Evolutionary conservation across 2,888 invertebrate species (phyloP), one percentile per base, ranked within the genome.

Genomic region (Chouioia cunea): DNA sequence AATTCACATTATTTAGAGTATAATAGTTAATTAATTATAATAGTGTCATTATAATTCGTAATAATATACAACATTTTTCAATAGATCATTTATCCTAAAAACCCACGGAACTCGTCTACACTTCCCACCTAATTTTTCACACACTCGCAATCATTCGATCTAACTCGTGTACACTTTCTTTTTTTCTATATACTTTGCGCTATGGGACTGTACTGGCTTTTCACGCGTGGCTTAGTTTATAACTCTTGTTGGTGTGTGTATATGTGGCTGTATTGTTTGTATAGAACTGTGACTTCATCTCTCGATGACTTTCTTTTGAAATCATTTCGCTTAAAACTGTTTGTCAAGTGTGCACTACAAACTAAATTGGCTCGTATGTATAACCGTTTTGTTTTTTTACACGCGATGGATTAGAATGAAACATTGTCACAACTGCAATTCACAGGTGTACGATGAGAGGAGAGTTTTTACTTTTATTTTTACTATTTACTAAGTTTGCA

Each of bases 21-120:
- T 83, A 82, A 84, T 83, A 82, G 83, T 82, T 80, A 80, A 80
- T 84, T 84, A 83, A 84, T 85, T 84, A 83, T 84, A 82, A 85
- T 85, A 83, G 83, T 84, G 80, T 84, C 83, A 85, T 84, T 85
- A 85, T 84, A 85, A 84, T 85, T 83, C 84, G 79, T 85, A 84
- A 83, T 85, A 85, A 85, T 85, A 85, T 84, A 85, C 85, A 85
- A 85, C 85, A 84, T 85, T 84, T 85, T 78, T 85, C 82, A 84
- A 85, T 85, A 85, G 81, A 84, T 83, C 85, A 84, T 85, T 85
- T 84, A 85, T 81, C 78, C 83, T 84, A 12, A 83, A 79, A 83
- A 83, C 80, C 83, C 84, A 82, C 78, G 70, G 78, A 79, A 79
- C 79, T 78, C 78, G 80, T 79, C 79, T 79, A 76, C 72, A 64